A percentile compares a stretch with the other conserved stretches of the same genome.
phyloP scores from a whole-genome alignment of 2,888 invertebrate species.

The Cyaniris semiargus region DNA sequence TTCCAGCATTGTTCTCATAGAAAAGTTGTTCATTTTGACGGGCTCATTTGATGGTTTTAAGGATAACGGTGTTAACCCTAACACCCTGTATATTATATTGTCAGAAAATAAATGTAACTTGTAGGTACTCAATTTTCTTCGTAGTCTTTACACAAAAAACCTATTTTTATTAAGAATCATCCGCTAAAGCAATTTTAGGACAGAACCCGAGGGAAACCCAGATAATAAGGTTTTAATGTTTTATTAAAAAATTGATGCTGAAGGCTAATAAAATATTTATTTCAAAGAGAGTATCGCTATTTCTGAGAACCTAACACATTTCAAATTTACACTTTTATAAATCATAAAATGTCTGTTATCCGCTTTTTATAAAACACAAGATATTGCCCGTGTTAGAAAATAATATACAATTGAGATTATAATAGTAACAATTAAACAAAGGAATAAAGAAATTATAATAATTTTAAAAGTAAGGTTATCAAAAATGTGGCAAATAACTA shows the following conservation, averaged over 20 bases:
- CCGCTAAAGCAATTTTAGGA: slow-evolving; percentile 13
- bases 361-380: neutral
- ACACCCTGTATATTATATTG: too few relatives aligned
- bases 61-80: too few relatives aligned
- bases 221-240: slow-evolving; percentile 30
- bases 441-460: too few relatives aligned
- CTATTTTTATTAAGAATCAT: slow-evolving; percentile 1
- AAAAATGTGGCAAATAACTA: too few relatives aligned
- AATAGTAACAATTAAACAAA: too few relatives aligned
- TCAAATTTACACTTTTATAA: neutral
- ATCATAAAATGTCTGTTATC: neutral
- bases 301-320: neutral
- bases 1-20: too few relatives aligned
- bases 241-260: slow-evolving; percentile 26
- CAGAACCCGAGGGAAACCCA: slow-evolving; percentile 3
- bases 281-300: neutral
- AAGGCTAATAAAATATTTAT: slow-evolving; percentile 28
- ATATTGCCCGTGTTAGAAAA: too few relatives aligned
- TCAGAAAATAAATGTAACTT: too few relatives aligned
- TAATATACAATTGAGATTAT: too few relatives aligned
- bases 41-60: too few relatives aligned
- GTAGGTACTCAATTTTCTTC: slow-evolving; percentile 15
- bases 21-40: too few relatives aligned
- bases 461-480: too few relatives aligned
- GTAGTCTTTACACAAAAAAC: neutral